Base-by-base conservation (phyloP, 2,888 invertebrate species). In the Epiblema foenella region DNA sequence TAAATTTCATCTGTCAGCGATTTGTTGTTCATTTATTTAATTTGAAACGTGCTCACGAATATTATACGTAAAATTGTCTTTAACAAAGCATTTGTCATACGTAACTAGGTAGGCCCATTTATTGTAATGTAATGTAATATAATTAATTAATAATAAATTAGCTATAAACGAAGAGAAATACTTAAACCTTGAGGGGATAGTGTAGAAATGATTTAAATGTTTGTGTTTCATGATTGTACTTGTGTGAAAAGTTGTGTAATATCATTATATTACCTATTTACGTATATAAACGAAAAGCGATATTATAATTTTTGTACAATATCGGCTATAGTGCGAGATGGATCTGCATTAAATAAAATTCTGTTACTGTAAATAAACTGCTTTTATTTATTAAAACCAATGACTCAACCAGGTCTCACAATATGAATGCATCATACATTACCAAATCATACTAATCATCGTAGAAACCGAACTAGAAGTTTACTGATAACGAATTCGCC, bases 331-430 rank as follows among this genome's bases (percentile, higher is more conserved):
- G 89, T 90, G 88, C 90, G 83, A 91, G 82, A 91, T 89, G 90
- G 85, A 92, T 89, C 88, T 91, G 91, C 93, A 93, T 93, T 89
- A 88, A 93, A 93, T 93, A 93, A 93, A 93, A 92, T 91, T 93
- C 93, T 93, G 93, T 93, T 93, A 93, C 93, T 90, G 90, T 91
- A 93, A 77, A 74, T 75, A 79, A 78, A 75, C 29, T 86, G 84
- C 85, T 86, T 82, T 87, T 85, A 83, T 79, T 77, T 77, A 65
- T 24, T 3, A 24, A 24, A 24, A 24, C 15, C 59, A 49, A 17
- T 7, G 1, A 52, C 56, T 56, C 56, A n/a, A 39, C 42, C 51
- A 51, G 15, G 5, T 15, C 7, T n/a, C n/a, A 8, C n/a, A n/a
- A 24, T 9, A 0, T 15, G 15, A 39, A 15, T 42, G 15, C 20